Percentiles rank a stretch among this genome's conserved stretches.
These are phyloP conservation scores for Trichogramma evanescens DNA, from an alignment of 2,888 invertebrate species.

Conservation along the genomic window DNA sequence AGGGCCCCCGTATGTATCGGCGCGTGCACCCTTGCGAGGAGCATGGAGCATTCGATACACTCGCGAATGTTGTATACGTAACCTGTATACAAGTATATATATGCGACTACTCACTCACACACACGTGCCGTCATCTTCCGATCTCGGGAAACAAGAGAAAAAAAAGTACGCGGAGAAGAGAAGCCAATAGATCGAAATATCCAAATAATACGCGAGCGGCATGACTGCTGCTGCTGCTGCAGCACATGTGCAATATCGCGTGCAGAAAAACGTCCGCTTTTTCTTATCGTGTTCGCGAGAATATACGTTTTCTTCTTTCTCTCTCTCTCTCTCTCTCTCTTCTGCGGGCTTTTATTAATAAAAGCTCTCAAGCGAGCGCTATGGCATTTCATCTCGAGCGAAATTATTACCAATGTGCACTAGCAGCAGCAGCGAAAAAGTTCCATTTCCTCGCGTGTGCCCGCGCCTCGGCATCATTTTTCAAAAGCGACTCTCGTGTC, in stretches of 20 bases:
- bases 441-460: not conserved
- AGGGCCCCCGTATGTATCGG: constrained; percentile 4
- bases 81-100: too few relatives aligned
- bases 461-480: not conserved
- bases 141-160: too few relatives aligned
- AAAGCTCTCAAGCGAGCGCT: not conserved
- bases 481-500: not conserved
- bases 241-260: constrained; percentile 19
- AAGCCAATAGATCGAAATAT: constrained; percentile 4
- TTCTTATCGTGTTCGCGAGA: too few relatives aligned
- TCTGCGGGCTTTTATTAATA: constrained; percentile 16
- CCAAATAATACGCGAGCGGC: constrained; percentile 4
- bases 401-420: constrained; percentile 14
- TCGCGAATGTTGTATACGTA: not conserved
- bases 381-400: constrained; percentile 10
- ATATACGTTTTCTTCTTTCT: not conserved
- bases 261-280: not conserved
- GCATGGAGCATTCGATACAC: constrained; percentile 6
- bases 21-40: not conserved
- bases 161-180: too few relatives aligned
- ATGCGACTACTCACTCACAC: too few relatives aligned
- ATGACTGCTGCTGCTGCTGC: not conserved
- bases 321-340: not conserved
- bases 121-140: too few relatives aligned
- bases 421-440: not conserved